Evolutionary conservation across 2,888 invertebrate species (phyloP).

Genomic region (Amblyjoppa fuscipennis): DNA sequence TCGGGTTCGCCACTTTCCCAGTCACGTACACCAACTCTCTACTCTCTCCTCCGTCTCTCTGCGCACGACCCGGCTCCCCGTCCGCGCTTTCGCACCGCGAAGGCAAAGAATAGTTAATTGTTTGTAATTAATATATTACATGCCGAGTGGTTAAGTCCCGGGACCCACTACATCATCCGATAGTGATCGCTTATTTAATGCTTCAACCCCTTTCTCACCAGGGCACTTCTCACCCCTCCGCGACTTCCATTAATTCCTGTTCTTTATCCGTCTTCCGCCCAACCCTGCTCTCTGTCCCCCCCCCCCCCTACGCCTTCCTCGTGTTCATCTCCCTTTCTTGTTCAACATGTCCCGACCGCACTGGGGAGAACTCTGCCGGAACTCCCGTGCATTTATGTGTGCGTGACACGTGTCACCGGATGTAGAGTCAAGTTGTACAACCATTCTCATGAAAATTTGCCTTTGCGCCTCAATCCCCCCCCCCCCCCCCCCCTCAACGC

Average conservation of each 20-base stretch:
- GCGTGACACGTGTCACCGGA: conserved; percentile 10
- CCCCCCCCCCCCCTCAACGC: neutral
- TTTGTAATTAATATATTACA: conserved; percentile 83
- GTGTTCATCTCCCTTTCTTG: conserved; percentile 35
- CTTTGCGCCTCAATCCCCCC: neutral
- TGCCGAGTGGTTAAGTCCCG: conserved; percentile 76
- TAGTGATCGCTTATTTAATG: conserved; percentile 79
- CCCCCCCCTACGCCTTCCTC: neutral
- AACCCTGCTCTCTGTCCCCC: neutral
- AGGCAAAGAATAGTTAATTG: conserved; percentile 80
- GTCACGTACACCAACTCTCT: conserved; percentile 53
- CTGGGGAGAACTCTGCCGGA: neutral
- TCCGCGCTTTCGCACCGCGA: conserved; percentile 43
- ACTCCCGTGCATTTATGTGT: neutral
- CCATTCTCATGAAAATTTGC: neutral
- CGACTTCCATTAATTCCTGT: conserved; percentile 24
- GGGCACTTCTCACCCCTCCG: conserved; percentile 4
- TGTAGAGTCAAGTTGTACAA: neutral
- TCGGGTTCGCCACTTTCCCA: conserved; percentile 48
- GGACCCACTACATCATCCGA: conserved; percentile 76
- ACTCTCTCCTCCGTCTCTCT: neutral
- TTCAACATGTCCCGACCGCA: neutral
- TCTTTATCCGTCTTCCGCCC: conserved; percentile 21
- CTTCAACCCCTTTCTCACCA: conserved; percentile 50
- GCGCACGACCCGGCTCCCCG: conserved; percentile 24